These are phyloP conservation scores for Leucophora obtusa DNA, from an alignment of 2,888 invertebrate genomes.

Conservation along the genomic window DNA sequence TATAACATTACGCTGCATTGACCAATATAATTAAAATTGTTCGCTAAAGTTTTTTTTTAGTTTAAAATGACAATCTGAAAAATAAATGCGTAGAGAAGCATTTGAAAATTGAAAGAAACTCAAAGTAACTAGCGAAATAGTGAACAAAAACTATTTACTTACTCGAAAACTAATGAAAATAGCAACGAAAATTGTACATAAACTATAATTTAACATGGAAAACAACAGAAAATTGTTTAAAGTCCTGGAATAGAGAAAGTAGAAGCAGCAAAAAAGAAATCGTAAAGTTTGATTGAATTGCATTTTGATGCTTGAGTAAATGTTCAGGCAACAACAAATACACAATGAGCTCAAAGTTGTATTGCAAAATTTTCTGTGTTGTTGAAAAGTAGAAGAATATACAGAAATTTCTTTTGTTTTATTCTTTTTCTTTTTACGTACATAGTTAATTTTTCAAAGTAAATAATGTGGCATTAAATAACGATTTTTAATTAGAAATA, in stretches of 20 bases:
- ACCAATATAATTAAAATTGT: constrained; percentile 66
- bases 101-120: too few species aligned
- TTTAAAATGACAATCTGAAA: constrained; percentile 48
- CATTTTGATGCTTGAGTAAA: constrained; percentile 37
- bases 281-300: constrained; percentile 42
- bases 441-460: constrained; percentile 14
- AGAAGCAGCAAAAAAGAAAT: neutral
- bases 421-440: neutral
- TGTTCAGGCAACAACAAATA: neutral
- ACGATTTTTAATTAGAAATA: constrained; percentile 40
- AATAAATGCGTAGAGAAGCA: neutral
- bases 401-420: neutral
- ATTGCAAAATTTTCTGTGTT: constrained; percentile 3
- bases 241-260: neutral
- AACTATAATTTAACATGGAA: neutral
- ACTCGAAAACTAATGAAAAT: constrained; percentile 40
- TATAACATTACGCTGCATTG: constrained; percentile 61
- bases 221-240: neutral
- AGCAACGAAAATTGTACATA: constrained; percentile 21
- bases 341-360: constrained; percentile 1
- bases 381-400: neutral
- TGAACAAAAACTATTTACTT: neutral
- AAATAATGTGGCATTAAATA: constrained; percentile 39
- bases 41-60: constrained; percentile 56
- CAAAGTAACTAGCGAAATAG: neutral